Conservation (phyloP, 2,888 invertebrate species). For the Caenorhabditis sinica region DNA sequence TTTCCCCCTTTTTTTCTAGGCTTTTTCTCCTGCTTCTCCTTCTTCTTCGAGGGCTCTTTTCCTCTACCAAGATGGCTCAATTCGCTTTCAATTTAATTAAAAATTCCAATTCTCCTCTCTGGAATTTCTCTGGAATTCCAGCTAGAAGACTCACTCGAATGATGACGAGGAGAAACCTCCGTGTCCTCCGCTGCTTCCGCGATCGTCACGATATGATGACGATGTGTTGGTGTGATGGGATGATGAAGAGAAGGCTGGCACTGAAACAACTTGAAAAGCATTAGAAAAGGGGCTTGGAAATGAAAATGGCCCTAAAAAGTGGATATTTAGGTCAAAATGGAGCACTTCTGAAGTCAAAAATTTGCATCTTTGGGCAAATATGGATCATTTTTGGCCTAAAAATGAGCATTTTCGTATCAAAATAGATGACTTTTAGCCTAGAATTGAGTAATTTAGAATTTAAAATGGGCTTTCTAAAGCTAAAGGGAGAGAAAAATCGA, state of each 20-base stretch:
- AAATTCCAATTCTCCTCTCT: slow-evolving; percentile 16
- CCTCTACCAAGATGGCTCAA: not conserved
- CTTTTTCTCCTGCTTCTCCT: not conserved
- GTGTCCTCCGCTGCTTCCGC: not conserved
- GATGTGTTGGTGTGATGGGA: not conserved
- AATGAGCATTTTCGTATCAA: too few relatives aligned
- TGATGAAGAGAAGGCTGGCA: slow-evolving; percentile 30
- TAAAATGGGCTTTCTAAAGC: too few relatives aligned
- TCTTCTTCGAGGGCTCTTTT: not conserved
- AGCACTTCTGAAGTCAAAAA: too few relatives aligned
- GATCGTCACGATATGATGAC: slow-evolving; percentile 50
- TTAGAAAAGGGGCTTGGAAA: too few relatives aligned
- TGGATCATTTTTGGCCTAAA: too few relatives aligned
- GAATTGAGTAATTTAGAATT: too few relatives aligned
- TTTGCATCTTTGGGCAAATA: too few relatives aligned
- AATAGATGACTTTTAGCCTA: too few relatives aligned
- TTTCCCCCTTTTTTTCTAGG: slow-evolving; percentile 3
- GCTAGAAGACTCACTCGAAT: slow-evolving; percentile 44
- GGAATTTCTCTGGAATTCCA: not conserved
- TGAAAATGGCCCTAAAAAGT: too few relatives aligned
- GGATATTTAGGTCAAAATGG: too few relatives aligned
- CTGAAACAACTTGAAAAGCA: not conserved
- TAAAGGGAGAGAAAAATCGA: too few relatives aligned
- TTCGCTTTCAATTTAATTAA: slow-evolving; percentile 49
- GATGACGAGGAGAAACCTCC: slow-evolving; percentile 15